Base-by-base conservation (phyloP, 2,797 vertebrate genomes). In the Leptatherina wallacei region DNA sequence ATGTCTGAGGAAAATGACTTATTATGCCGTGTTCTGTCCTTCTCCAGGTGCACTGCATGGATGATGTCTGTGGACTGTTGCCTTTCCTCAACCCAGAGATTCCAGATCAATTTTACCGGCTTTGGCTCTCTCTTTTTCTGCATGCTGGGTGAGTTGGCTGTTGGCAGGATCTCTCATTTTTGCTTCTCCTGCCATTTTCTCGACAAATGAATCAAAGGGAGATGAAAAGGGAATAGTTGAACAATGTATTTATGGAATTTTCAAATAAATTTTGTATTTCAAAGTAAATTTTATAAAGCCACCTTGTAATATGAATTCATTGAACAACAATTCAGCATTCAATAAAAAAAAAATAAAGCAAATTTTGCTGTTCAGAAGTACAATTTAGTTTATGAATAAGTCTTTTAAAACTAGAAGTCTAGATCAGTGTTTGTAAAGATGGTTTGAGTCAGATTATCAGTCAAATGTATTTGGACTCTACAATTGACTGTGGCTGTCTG, bases 31-130 rank as follows among this genome's bases (percentile, higher is more conserved):
- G 8, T 9, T 77, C 0, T 77, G 56, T 61, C 56, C 16, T 61
- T 58, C 68, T 44, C 29, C 86, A 99, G 98, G 97, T 99, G 69
- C 97, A 98, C 91, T 99, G 98, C 91, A 98, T 99, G 97, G 97
- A 99, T 67, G 97, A 98, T 0, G 96, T 99, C 59, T 99, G 98
- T 63, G 98, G 98, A 71, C 96, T 99, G 62, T 93, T 99, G 83
- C 98, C 97, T 83, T 99, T 99, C 90, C 95, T 99, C 81, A 99
- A 99, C 83, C 98, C 98, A 0, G 97, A 98, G 87, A 95, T 98
- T 87, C 97, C 98, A 27, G 97, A 99, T 93, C 97, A 99, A 94
- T 98, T 99, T 91, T 99, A 99, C 90, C 94, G 97, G 75, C 96
- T 99, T 71, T 99, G 97, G 97, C 96, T 98, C 71, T 99, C 97